phyloP scores from a whole-genome alignment of 2,113 vertebrate species.

The Saccopteryx leptura region DNA sequence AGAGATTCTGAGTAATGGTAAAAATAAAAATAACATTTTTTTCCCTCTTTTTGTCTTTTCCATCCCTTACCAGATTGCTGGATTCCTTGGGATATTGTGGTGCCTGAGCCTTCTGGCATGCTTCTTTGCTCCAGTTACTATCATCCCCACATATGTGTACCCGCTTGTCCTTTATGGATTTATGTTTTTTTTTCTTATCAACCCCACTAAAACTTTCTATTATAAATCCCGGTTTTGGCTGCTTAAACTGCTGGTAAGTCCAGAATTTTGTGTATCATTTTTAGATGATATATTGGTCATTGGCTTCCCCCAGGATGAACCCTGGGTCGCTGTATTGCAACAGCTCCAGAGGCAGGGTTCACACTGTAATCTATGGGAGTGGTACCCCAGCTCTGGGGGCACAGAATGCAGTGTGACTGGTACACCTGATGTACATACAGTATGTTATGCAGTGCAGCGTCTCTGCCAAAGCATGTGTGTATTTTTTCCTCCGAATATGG shows the following conservation, averaged over 20 bases:
- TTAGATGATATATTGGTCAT: neutral
- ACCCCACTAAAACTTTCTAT: slow-evolving; percentile 98
- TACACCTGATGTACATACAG: neutral
- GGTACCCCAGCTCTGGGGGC: neutral
- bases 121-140: slow-evolving; percentile 93
- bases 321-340: neutral
- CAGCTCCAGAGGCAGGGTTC: neutral
- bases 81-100: slow-evolving; percentile 98
- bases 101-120: slow-evolving; percentile 98
- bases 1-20: slow-evolving; percentile 33
- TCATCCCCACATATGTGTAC: slow-evolving; percentile 96
- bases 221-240: slow-evolving; percentile 99
- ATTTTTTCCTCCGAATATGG: slow-evolving; percentile 28
- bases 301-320: slow-evolving; percentile 30
- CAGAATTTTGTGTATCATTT: slow-evolving; percentile 59
- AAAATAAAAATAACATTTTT: slow-evolving; percentile 62
- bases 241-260: slow-evolving; percentile 97
- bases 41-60: slow-evolving; percentile 47
- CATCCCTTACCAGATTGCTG: slow-evolving; percentile 93
- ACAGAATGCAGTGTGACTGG: neutral
- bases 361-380: neutral
- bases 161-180: slow-evolving; percentile 97
- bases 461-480: neutral
- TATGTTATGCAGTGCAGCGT: neutral
- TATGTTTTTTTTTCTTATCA: slow-evolving; percentile 98